Conservation (phyloP, 2,888 invertebrate genomes). For the Sabellastarte sp. region DNA sequence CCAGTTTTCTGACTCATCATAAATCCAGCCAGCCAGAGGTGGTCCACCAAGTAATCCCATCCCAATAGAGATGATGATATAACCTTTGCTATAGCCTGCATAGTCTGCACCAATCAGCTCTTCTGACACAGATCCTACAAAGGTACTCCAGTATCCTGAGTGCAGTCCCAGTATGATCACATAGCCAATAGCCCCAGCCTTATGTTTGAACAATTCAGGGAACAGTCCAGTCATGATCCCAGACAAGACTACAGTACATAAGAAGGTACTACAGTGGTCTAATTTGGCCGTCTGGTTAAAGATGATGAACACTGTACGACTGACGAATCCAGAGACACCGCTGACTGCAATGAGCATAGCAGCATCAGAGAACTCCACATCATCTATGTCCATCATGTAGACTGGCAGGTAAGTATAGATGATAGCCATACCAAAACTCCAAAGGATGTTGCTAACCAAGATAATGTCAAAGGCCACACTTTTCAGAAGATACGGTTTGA, state of each 20-base stretch:
- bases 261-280: slow-evolving; percentile 46
- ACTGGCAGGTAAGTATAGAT: slow-evolving; percentile 52
- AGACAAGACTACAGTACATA: slow-evolving; percentile 47
- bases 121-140: slow-evolving; percentile 40
- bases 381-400: slow-evolving; percentile 42
- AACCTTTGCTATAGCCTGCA: slow-evolving; percentile 51
- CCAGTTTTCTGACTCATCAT: slow-evolving; percentile 8
- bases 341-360: slow-evolving; percentile 25
- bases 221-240: slow-evolving; percentile 51
- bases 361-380: not conserved
- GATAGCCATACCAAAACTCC: slow-evolving; percentile 51
- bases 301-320: slow-evolving; percentile 48
- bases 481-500: slow-evolving; percentile 34
- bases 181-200: slow-evolving; percentile 53
- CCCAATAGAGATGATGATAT: slow-evolving; percentile 49
- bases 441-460: slow-evolving; percentile 51
- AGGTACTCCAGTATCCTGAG: slow-evolving; percentile 55
- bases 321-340: slow-evolving; percentile 46
- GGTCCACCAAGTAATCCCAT: slow-evolving; percentile 46
- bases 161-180: slow-evolving; percentile 53
- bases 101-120: slow-evolving; percentile 28
- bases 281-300: slow-evolving; percentile 52
- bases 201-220: slow-evolving; percentile 46
- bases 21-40: slow-evolving; percentile 42
- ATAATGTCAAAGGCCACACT: slow-evolving; percentile 47